A percentile compares a stretch with the other conserved stretches of the same genome.
These are phyloP conservation scores for Monoplex corrugatus DNA, from an alignment of 2,888 invertebrate genomes.

Conservation along the genomic window DNA sequence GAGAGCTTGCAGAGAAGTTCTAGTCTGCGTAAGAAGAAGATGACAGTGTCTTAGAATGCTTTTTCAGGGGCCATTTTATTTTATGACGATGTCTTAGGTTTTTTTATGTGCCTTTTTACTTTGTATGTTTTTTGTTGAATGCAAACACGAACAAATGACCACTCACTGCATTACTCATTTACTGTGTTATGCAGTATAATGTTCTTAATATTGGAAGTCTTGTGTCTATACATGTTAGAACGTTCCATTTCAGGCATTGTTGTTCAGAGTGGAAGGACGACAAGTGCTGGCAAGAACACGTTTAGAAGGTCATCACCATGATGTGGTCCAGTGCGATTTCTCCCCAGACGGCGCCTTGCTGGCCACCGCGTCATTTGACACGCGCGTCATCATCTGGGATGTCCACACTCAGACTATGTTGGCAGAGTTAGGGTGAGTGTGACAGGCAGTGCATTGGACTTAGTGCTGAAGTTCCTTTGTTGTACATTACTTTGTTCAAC, in stretches of 20 bases:
- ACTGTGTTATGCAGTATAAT: neutral
- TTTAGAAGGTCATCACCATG: conserved; percentile 83
- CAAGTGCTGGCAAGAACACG: conserved; percentile 30
- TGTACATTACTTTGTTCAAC: no score
- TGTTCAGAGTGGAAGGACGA: conserved; percentile 80
- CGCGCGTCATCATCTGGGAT: conserved; percentile 83
- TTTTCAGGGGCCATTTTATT: no score
- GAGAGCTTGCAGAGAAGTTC: no score
- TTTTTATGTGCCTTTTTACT: no score
- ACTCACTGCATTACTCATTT: no score
- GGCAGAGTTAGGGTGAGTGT: conserved; percentile 74
- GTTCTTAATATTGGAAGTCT: neutral
- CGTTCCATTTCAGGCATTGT: conserved; percentile 78
- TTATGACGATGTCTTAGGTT: no score
- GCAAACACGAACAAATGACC: no score
- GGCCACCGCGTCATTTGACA: conserved; percentile 84
- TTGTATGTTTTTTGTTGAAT: no score
- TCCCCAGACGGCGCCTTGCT: conserved; percentile 83
- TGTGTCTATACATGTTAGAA: neutral
- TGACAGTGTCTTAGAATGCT: no score
- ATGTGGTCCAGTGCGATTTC: conserved; percentile 83
- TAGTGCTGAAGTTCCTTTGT: no score
- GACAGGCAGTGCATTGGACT: neutral
- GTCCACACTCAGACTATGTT: conserved; percentile 80
- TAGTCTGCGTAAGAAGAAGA: no score